Evolutionary conservation across 30 jellyfish, hydroid and myxozoan genomes (phyloP).

Genomic region (Nemopilema nomurai): DNA sequence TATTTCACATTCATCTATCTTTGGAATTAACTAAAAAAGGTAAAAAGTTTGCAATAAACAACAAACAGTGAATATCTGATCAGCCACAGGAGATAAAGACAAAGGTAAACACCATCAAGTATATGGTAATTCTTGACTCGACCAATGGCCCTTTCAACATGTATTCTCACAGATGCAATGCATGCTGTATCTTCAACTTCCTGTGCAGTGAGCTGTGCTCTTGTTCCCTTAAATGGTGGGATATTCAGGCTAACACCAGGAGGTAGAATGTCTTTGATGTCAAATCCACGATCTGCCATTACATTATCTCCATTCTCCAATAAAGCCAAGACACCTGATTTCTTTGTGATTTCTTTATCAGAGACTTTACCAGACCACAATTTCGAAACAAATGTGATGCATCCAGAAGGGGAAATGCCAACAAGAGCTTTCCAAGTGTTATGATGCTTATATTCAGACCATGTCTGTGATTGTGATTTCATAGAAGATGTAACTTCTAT

Average conservation of each 20-base stretch:
- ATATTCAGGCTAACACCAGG: constrained; percentile 27
- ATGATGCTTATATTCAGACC: background rate
- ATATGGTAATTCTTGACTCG: background rate
- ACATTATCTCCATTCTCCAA: background rate
- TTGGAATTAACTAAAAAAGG: constrained; percentile 8
- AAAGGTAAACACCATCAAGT: constrained; percentile 15
- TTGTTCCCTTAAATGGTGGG: constrained; percentile 37
- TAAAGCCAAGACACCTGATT: background rate
- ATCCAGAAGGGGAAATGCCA: background rate
- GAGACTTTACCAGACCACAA: constrained; percentile 5
- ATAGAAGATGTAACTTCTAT: background rate
- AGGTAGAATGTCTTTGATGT: constrained; percentile 31
- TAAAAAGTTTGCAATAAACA: background rate
- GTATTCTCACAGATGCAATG: constrained; percentile 40
- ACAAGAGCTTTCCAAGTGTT: background rate
- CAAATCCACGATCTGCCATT: constrained; percentile 48
- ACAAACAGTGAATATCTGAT: constrained; percentile 19
- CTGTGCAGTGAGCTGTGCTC: constrained; percentile 39
- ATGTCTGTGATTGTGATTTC: background rate
- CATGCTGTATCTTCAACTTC: constrained; percentile 38
- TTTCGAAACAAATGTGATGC: constrained; percentile 1
- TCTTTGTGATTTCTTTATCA: background rate
- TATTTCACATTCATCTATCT: background rate
- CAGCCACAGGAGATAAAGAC: constrained; percentile 5
- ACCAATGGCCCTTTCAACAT: constrained; percentile 51